A percentile compares a stretch with the other conserved stretches of the same genome.
Evolutionary conservation across 1,140 invertebrate species (phyloP).

Genomic region (Periplaneta americana): DNA sequence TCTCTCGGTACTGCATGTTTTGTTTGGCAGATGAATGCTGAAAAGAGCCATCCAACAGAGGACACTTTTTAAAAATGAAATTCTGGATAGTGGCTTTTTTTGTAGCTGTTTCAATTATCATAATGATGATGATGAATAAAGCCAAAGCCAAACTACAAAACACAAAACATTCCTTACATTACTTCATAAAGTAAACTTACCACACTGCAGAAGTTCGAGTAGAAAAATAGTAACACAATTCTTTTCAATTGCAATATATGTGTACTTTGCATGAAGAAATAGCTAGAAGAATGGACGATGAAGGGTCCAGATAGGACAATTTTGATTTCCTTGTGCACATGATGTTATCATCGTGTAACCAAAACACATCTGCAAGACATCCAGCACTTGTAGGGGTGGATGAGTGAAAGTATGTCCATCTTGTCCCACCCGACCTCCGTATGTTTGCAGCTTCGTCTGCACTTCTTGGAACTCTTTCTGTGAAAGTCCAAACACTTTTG

Average conservation of each 20-base stretch:
- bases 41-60: too few relatives aligned
- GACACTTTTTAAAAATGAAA: too few relatives aligned
- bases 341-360: conserved; percentile 22
- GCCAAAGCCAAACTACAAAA: too few relatives aligned
- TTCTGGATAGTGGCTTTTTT: too few relatives aligned
- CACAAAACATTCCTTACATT: too few relatives aligned
- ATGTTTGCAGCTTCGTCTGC: conserved; percentile 11
- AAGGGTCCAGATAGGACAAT: conserved; percentile 22
- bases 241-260: not conserved
- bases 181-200: too few relatives aligned
- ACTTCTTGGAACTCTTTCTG: conserved; percentile 17
- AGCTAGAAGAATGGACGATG: conserved; percentile 16
- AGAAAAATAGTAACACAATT: not conserved
- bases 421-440: conserved; percentile 25
- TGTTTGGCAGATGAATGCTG: too few relatives aligned
- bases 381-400: conserved; percentile 21
- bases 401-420: conserved; percentile 25
- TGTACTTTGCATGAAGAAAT: not conserved
- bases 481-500: conserved; percentile 25
- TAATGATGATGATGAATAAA: too few relatives aligned
- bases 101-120: too few relatives aligned
- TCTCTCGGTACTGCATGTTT: too few relatives aligned
- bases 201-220: not conserved
- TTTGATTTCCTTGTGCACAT: conserved; percentile 16
- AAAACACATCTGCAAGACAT: conserved; percentile 13